Conservation (phyloP, 2,113 vertebrate species). For the Myrmecophaga tridactyla region DNA sequence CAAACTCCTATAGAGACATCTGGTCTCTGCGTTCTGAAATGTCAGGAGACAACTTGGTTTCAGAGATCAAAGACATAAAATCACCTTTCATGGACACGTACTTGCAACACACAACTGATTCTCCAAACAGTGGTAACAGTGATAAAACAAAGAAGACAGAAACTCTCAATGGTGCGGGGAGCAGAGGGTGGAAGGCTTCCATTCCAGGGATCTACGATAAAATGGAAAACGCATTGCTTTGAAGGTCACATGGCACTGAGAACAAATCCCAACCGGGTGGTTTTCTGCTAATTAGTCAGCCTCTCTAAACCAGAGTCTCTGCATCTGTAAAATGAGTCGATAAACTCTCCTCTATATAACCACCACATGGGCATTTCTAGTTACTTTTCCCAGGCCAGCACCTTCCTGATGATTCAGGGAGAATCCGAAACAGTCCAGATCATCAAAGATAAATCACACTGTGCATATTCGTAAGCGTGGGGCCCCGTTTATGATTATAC, state of each 20-base stretch:
- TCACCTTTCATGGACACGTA: background rate
- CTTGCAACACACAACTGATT: background rate
- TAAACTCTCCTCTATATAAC: rapidly evolving
- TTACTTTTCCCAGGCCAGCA: background rate
- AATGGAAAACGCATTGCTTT: background rate
- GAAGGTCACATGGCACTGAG: background rate
- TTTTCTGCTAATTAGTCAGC: too few species aligned
- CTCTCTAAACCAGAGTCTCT: background rate
- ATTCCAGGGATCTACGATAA: background rate
- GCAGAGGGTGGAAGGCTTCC: background rate
- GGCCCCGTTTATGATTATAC: rapidly evolving
- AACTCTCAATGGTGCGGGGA: background rate
- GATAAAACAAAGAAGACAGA: background rate
- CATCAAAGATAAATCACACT: too few species aligned
- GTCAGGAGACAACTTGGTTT: background rate
- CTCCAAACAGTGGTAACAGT: background rate
- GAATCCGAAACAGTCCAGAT: too few species aligned
- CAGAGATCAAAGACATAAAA: background rate
- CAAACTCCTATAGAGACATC: background rate
- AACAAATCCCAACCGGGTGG: too few species aligned
- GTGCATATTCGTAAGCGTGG: rapidly evolving
- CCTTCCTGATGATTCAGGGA: rapidly evolving
- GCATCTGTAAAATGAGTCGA: background rate
- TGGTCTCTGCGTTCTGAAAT: background rate
- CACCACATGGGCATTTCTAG: rapidly evolving